Conservation (phyloP, 2,797 vertebrate species). For the Takifugu rubripes region DNA sequence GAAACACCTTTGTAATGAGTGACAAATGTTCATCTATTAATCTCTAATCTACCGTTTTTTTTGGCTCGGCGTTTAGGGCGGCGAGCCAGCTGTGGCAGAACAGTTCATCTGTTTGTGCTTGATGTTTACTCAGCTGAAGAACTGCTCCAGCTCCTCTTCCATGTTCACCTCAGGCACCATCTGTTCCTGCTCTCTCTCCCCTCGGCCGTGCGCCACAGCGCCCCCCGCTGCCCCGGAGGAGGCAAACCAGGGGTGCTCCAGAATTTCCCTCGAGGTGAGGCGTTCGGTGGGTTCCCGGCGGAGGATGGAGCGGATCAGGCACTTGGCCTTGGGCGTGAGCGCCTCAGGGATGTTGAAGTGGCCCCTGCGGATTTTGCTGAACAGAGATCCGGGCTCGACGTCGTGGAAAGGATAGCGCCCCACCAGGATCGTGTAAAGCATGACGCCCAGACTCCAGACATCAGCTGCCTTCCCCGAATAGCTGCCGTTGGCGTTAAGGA, state of each 20-base stretch:
- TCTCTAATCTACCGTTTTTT: conserved; percentile 67
- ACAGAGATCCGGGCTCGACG: conserved; percentile 95
- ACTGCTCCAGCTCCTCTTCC: conserved; percentile 96
- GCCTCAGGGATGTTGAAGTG: conserved; percentile 99
- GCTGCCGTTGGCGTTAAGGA: conserved; percentile 96
- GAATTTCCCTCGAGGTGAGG: conserved; percentile 96
- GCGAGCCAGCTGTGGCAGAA: conserved; percentile 56
- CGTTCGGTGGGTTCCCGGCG: conserved; percentile 94
- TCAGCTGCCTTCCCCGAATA: conserved; percentile 98
- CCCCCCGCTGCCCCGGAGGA: conserved; percentile 81
- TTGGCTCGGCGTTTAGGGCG: not conserved
- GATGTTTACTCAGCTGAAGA: conserved; percentile 90
- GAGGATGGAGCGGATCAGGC: conserved; percentile 97
- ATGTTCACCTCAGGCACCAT: conserved; percentile 97
- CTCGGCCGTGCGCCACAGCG: conserved; percentile 78
- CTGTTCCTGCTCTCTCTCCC: conserved; percentile 90
- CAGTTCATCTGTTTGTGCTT: conserved; percentile 64
- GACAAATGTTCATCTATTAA: conserved; percentile 78
- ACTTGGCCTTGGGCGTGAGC: conserved; percentile 97
- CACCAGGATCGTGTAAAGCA: conserved; percentile 99
- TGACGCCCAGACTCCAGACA: conserved; percentile 98
- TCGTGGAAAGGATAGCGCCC: conserved; percentile 99
- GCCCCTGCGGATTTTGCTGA: conserved; percentile 97
- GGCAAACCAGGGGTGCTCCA: conserved; percentile 97
- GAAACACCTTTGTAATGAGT: conserved; percentile 77